A percentile compares a stretch with the other conserved stretches of the same genome.
Conservation (phyloP, 2,888 invertebrate genomes). For the Pristionchus japonicus region DNA sequence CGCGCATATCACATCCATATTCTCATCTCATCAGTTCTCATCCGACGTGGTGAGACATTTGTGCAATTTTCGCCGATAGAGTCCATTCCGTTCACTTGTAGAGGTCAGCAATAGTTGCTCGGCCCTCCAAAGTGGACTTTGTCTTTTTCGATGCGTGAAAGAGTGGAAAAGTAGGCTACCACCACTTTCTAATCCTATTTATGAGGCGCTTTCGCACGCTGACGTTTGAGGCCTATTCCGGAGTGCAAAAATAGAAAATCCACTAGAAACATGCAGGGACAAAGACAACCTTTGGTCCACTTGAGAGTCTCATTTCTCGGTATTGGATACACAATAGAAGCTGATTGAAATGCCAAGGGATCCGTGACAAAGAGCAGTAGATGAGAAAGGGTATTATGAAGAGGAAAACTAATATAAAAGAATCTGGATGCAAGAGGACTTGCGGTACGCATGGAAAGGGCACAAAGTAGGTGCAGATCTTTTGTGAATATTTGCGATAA, state of each 20-base stretch:
- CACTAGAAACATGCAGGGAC: not conserved
- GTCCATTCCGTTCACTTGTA: not conserved
- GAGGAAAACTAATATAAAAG: too few species aligned
- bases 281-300: not conserved
- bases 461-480: too few species aligned
- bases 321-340: not conserved
- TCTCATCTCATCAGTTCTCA: conserved; percentile 47
- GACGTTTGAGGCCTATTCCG: not conserved
- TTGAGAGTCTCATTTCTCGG: not conserved
- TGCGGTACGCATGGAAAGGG: too few species aligned
- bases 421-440: too few species aligned
- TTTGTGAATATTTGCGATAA: too few species aligned
- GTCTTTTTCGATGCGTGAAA: not conserved
- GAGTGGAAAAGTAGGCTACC: not conserved
- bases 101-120: not conserved
- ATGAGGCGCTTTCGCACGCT: not conserved
- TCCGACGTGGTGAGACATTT: conserved; percentile 44
- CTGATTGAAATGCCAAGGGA: not conserved
- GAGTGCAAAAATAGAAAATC: not conserved
- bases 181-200: conserved; percentile 4
- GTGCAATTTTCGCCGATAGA: not conserved
- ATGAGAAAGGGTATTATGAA: not conserved
- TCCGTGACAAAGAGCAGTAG: not conserved
- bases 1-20: conserved; percentile 43
- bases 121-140: not conserved